phyloP scores from a whole-genome alignment of 2,113 vertebrate species.

The Tenebrosternarchus preto region DNA sequence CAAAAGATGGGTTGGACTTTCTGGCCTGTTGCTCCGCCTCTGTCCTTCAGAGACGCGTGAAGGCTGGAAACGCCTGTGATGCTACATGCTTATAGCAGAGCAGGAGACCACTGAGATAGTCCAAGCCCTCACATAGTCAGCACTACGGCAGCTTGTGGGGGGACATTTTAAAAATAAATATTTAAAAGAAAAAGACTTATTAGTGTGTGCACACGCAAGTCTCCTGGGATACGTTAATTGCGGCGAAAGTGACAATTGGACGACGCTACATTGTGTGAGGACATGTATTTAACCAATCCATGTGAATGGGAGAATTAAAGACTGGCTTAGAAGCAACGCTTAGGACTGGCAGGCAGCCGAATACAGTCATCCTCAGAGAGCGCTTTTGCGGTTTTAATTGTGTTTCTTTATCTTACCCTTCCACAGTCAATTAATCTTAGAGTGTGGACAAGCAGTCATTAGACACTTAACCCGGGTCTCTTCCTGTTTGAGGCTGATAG shows the following conservation, averaged over 20 bases:
- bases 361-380: background rate
- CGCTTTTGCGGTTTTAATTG: conserved; percentile 60
- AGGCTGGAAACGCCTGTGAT: background rate
- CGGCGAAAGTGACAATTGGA: conserved; percentile 46
- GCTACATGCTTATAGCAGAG: background rate
- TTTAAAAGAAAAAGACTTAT: background rate
- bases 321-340: conserved; percentile 7
- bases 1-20: background rate
- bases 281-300: background rate
- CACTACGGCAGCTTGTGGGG: no score
- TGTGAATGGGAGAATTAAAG: conserved; percentile 3
- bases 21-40: background rate
- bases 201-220: background rate
- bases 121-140: no score
- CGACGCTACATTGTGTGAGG: background rate
- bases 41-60: conserved; percentile 1
- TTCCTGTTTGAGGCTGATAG: conserved; percentile 71
- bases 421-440: conserved; percentile 71
- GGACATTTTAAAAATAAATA: no score
- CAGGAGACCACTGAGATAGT: no score
- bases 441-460: conserved; percentile 72
- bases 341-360: conserved; percentile 22
- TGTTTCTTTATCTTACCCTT: conserved; percentile 70
- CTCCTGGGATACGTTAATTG: background rate
- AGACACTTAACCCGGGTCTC: conserved; percentile 72